A percentile compares a stretch with the other conserved stretches of the same genome.
Conservation (phyloP, 2,888 invertebrate species). For the Sphaeridia pumilis region DNA sequence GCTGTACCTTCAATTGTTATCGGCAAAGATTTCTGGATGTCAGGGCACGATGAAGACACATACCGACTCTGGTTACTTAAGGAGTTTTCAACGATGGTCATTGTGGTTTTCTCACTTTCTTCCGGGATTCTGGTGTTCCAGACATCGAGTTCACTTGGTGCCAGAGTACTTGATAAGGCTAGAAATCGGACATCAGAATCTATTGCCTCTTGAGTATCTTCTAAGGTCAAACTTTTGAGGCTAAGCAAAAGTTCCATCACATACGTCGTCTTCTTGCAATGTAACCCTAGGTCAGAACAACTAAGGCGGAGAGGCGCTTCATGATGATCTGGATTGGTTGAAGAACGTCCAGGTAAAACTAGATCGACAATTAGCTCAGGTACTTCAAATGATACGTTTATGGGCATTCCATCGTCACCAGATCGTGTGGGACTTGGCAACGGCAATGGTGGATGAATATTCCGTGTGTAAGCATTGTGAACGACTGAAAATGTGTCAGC, state of each 20-base stretch:
- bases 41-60: conserved; percentile 70
- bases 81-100: neutral
- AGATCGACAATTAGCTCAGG: conserved; percentile 63
- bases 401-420: conserved; percentile 26
- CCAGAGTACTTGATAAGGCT: conserved; percentile 55
- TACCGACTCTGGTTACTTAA: conserved; percentile 40
- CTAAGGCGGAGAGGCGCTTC: conserved; percentile 26
- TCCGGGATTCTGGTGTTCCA: neutral
- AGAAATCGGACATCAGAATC: conserved; percentile 71
- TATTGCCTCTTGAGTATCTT: conserved; percentile 68
- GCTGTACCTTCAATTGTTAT: conserved; percentile 21
- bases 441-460: conserved; percentile 18
- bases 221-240: conserved; percentile 75
- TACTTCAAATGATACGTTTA: conserved; percentile 56
- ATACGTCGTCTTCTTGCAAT: conserved; percentile 29
- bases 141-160: conserved; percentile 37
- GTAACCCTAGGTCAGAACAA: conserved; percentile 29
- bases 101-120: neutral
- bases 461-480: neutral
- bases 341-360: conserved; percentile 19
- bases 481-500: conserved; percentile 16
- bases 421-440: conserved; percentile 31
- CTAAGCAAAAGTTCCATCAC: conserved; percentile 32
- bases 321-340: neutral
- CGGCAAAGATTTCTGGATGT: conserved; percentile 44